Evolutionary conservation across 2,888 invertebrate species (phyloP).

Genomic region (Cephonodes hylas): DNA sequence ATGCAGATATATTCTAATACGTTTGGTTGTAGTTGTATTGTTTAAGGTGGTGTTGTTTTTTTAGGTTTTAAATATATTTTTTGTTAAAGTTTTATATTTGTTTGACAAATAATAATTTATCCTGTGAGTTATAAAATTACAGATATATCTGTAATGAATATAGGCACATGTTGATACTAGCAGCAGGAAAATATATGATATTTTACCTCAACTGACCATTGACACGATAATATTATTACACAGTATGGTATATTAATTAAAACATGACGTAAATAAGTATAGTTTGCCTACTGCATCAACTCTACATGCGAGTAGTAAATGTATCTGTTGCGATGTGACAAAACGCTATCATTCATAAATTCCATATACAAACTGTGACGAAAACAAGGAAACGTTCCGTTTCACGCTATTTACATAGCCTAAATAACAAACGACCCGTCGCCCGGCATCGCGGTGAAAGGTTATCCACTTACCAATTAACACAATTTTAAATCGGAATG

Average conservation of each 20-base stretch:
- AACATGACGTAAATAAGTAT: background rate
- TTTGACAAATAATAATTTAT: no score
- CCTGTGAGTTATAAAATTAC: background rate
- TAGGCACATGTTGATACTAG: background rate
- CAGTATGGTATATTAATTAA: background rate
- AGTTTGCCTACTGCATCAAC: no score
- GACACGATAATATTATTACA: background rate
- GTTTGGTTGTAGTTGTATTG: background rate
- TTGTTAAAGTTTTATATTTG: no score
- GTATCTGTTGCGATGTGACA: background rate
- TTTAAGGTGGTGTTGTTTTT: background rate
- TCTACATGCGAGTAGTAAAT: background rate
- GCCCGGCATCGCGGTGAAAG: constrained; percentile 48
- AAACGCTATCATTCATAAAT: constrained; percentile 4
- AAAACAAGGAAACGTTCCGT: constrained; percentile 42
- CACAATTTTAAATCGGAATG: constrained; percentile 45
- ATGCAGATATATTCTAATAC: background rate
- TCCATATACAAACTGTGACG: constrained; percentile 18
- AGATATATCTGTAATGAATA: background rate
- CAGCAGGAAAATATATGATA: background rate
- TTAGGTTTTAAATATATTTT: background rate
- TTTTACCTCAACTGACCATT: background rate
- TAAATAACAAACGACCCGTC: constrained; percentile 46
- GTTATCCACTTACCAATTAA: constrained; percentile 59
- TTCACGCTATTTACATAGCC: constrained; percentile 51